Base-by-base conservation (phyloP, 2,888 invertebrate species). In the Pseudoips prasinana region DNA sequence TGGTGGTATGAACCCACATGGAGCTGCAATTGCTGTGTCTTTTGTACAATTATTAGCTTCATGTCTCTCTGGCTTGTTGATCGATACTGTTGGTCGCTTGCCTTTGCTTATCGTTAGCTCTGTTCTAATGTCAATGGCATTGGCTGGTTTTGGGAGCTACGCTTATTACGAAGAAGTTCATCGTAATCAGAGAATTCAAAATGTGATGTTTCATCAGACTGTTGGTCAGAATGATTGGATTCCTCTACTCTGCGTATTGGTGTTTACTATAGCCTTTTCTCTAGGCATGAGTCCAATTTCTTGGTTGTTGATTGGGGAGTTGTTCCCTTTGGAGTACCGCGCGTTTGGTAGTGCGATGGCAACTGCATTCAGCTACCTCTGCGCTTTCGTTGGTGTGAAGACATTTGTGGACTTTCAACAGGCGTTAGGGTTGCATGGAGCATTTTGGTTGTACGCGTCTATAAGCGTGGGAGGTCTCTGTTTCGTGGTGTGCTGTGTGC, bases 341-440 rank as follows among this genome's bases (percentile, higher is more conserved):
- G 96, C 96, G n/a, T 90, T 95, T 47, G 96, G 97, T 0, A 94
- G 95, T 42, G 95, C 96, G 19, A 90, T 97, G 71, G 95, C 96
- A 8, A 95, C 96, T 0, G 93, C 95, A 28, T 94, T 95, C 72
- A 96, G 95, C 73, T 96, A 96, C 76, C 91, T 95, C 28, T 96
- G 95, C 75, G 95, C 95, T 49, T 96, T 96, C 69, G 91, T 95
- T 20, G 94, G 95, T 10, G 95, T 96, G 8, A 96, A 96, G 73
- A 95, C 95, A 3, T 96, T 95, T 73, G 93, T 95, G 43, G 95
- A 96, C 75, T 94, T 96, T 65, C 93, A 94, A 38, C 89, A 94
- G 73, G 80, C 91, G 28, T 81, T 96, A 14, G 95, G 95, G 0
- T 79, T 95, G 18, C 93, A 95, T 66, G 96, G 96, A 1, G 95